phyloP scores from a whole-genome alignment of 2,113 vertebrate species.

The Isichthys henryi region DNA sequence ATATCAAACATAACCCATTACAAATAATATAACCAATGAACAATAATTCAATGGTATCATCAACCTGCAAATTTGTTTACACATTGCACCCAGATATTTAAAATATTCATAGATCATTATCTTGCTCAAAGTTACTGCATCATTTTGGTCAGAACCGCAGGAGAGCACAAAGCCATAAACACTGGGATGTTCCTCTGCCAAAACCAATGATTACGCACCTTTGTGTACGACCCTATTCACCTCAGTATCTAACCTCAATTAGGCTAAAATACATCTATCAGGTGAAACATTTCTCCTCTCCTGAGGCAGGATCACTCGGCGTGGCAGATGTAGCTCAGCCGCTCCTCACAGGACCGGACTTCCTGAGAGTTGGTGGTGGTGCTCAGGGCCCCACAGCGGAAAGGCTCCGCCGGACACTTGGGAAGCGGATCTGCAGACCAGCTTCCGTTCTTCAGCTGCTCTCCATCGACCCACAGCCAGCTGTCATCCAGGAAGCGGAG shows the following conservation, averaged over 20 bases:
- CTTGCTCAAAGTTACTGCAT: background rate
- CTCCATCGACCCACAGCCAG: slow-evolving; percentile 25
- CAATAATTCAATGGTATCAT: background rate
- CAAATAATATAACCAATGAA: background rate
- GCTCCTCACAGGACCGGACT: background rate
- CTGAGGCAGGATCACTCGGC: background rate
- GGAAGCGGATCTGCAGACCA: background rate
- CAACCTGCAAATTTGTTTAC: background rate
- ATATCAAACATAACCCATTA: background rate
- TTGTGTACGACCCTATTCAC: background rate
- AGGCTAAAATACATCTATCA: slow-evolving; percentile 26
- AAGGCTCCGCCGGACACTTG: slow-evolving; percentile 26
- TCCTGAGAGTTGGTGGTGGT: background rate
- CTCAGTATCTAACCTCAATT: background rate
- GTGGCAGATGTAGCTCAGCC: background rate
- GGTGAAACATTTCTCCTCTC: slow-evolving; percentile 20
- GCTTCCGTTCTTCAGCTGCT: background rate
- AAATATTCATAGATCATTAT: background rate
- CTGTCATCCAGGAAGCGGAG: slow-evolving; percentile 18
- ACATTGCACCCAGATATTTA: background rate
- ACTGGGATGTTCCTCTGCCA: background rate
- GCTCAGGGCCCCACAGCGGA: slow-evolving; percentile 36
- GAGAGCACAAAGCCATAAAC: background rate
- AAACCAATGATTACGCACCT: no score
- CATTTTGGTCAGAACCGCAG: background rate